These are phyloP conservation scores for Atlantisia rogersi DNA, from an alignment of 2,113 vertebrate genomes.

Conservation along the genomic window DNA sequence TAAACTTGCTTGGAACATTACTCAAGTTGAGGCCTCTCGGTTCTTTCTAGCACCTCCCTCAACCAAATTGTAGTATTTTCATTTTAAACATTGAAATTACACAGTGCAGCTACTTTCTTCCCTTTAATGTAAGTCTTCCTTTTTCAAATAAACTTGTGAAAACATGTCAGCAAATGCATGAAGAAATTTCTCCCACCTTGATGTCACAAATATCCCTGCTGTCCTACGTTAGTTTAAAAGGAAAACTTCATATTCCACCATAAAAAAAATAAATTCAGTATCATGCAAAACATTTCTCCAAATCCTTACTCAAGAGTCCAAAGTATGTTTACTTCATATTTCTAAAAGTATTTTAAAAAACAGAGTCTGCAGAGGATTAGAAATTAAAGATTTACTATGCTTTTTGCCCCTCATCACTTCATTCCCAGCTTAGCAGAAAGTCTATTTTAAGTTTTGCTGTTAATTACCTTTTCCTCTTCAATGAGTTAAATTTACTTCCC, in stretches of 20 bases:
- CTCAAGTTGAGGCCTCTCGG: not conserved
- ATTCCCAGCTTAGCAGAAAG: not conserved
- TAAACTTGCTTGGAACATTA: not conserved
- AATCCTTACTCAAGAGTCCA: not conserved
- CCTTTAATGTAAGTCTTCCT: not conserved
- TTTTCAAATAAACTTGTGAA: not conserved
- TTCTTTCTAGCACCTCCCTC: not conserved
- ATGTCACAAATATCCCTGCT: not conserved
- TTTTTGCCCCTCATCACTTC: not conserved
- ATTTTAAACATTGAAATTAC: not conserved
- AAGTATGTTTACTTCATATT: not conserved
- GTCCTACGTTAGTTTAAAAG: not conserved
- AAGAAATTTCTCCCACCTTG: not conserved
- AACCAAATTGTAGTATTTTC: not conserved
- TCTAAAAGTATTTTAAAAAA: not conserved
- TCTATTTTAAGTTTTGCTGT: not conserved
- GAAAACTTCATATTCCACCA: not conserved
- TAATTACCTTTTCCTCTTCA: not conserved
- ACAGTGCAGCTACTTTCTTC: not conserved
- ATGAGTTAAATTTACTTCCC: not conserved
- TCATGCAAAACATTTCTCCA: not conserved
- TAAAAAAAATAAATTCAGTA: not conserved
- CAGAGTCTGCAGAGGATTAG: not conserved
- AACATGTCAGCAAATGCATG: not conserved
- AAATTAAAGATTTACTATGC: not conserved